These are phyloP conservation scores for Copsychus sechellarum DNA, from an alignment of 2,113 vertebrate species.

Conservation along the genomic window DNA sequence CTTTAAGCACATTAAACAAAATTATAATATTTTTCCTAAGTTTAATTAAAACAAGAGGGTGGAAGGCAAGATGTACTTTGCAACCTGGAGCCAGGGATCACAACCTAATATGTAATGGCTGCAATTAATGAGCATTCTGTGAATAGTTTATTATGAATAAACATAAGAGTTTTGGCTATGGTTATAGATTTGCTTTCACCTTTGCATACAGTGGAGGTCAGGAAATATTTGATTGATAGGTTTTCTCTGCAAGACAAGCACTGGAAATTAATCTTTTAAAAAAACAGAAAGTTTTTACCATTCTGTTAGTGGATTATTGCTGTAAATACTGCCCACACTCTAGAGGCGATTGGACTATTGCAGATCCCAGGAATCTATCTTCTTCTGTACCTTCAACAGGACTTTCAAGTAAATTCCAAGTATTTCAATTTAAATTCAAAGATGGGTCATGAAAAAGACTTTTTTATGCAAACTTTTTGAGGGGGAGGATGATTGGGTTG, in stretches of 20 bases:
- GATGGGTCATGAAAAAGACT: neutral
- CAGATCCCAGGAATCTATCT: neutral
- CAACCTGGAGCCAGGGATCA: constrained; percentile 32
- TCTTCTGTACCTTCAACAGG: neutral
- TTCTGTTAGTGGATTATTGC: neutral
- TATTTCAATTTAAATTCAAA: neutral
- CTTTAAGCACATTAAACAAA: neutral
- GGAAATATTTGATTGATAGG: neutral
- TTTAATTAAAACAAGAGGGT: constrained; percentile 40
- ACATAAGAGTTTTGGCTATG: constrained; percentile 6
- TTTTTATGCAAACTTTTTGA: neutral
- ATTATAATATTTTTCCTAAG: neutral
- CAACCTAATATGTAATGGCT: constrained; percentile 13
- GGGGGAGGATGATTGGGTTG: fast-evolving
- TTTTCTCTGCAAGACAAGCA: neutral
- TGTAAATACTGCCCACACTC: neutral
- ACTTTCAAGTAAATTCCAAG: neutral
- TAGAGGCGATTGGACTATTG: neutral
- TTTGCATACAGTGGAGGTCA: constrained; percentile 8
- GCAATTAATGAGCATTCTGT: constrained; percentile 45
- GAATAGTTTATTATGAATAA: constrained; percentile 48
- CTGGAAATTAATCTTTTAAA: neutral
- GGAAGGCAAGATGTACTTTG: constrained; percentile 3
- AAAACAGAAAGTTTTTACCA: neutral
- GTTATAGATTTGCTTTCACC: constrained; percentile 41